A percentile compares a stretch with the other conserved stretches of the same genome.
phyloP scores from a whole-genome alignment of 1,140 invertebrate genomes.

The Periplaneta americana region DNA sequence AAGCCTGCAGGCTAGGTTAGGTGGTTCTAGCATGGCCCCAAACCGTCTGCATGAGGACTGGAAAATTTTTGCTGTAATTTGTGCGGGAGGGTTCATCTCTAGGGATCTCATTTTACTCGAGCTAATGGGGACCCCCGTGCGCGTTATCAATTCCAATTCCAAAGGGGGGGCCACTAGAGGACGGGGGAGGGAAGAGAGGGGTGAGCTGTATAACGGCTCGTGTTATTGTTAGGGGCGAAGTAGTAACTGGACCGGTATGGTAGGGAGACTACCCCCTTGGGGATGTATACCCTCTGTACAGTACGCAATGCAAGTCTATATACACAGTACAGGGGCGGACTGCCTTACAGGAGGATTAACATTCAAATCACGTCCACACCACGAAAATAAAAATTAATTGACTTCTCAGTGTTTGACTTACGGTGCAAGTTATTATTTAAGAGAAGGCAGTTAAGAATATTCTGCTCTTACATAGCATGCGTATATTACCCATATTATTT shows the following conservation, averaged over 20 bases:
- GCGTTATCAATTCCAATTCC: constrained; percentile 17
- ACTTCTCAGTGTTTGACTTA: too few species aligned
- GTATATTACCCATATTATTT: too few species aligned
- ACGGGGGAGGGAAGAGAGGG: neutral
- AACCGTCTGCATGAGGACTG: constrained; percentile 2
- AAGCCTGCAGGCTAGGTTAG: neutral
- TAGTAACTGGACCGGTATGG: neutral
- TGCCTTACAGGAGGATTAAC: neutral
- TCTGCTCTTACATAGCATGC: too few species aligned
- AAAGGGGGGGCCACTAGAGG: neutral
- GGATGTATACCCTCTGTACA: neutral
- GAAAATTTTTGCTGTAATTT: constrained; percentile 15
- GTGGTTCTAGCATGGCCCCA: neutral
- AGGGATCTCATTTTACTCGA: neutral
- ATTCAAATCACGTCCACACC: too few species aligned
- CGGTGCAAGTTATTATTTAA: too few species aligned
- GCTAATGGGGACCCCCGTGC: constrained; percentile 12
- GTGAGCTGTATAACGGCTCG: neutral
- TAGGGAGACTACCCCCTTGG: neutral
- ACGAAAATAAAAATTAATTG: too few species aligned
- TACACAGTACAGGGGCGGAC: neutral
- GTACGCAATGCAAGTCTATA: neutral
- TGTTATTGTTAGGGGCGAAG: neutral
- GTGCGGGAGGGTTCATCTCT: constrained; percentile 5
- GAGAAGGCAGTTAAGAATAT: too few species aligned